Conservation (phyloP, 2,888 invertebrate species). For the Phorcus lineatus region DNA sequence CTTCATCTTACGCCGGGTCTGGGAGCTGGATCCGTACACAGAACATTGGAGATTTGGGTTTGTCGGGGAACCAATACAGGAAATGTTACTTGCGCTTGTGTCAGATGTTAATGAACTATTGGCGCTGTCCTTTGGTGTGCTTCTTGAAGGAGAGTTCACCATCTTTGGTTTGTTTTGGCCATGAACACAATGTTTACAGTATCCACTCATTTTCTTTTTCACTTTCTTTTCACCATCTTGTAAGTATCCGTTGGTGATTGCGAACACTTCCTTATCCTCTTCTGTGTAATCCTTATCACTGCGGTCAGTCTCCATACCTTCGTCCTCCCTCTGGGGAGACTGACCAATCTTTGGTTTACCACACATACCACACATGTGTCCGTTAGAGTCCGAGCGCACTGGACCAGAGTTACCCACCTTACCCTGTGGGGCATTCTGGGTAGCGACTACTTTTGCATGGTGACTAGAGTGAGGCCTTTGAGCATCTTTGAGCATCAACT, state of each 20-base stretch:
- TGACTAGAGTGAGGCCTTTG: constrained; percentile 5
- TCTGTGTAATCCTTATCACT: constrained; percentile 56
- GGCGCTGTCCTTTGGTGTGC: neutral
- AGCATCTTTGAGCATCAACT: constrained; percentile 33
- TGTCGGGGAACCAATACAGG: neutral
- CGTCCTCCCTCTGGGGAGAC: constrained; percentile 19
- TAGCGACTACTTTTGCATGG: constrained; percentile 6
- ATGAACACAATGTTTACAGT: constrained; percentile 12
- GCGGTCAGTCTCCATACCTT: constrained; percentile 36
- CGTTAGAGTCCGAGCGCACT: neutral
- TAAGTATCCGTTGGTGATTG: constrained; percentile 48
- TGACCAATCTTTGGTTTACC: constrained; percentile 40
- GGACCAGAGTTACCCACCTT: constrained; percentile 12
- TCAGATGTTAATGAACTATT: neutral
- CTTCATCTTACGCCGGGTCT: constrained; percentile 18
- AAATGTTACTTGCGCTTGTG: neutral
- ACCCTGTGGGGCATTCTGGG: neutral
- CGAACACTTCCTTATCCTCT: constrained; percentile 65
- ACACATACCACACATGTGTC: constrained; percentile 37
- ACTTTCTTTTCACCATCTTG: neutral
- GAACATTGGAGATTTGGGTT: constrained; percentile 6
- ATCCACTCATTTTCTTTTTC: neutral
- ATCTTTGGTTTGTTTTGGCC: constrained; percentile 4
- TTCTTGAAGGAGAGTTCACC: neutral
- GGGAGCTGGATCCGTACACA: constrained; percentile 2